These are phyloP conservation scores for Drosophila oshimai DNA, from an alignment of 1,140 invertebrate genomes.

Conservation along the genomic window DNA sequence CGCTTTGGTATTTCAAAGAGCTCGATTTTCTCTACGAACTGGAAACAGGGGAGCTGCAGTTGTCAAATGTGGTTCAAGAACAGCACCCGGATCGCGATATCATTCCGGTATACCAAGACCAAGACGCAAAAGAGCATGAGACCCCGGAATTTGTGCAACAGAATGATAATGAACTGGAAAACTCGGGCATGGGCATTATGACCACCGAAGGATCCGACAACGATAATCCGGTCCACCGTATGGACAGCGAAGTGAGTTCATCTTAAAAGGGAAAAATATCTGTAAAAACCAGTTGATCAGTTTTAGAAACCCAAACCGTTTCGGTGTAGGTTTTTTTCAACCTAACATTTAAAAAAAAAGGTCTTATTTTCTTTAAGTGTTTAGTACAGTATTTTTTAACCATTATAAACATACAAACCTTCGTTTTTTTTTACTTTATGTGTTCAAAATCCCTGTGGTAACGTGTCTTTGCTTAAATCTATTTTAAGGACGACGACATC, in stretches of 20 bases:
- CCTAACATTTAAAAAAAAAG: no score
- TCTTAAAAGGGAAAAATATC: no score
- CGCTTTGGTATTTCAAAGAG: slow-evolving; percentile 60
- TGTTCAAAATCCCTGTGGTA: neutral
- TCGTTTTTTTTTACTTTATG: no score
- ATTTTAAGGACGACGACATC: slow-evolving; percentile 51
- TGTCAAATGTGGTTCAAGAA: neutral
- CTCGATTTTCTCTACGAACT: slow-evolving; percentile 53
- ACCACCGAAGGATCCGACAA: neutral
- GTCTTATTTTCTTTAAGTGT: no score
- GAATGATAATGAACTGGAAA: neutral
- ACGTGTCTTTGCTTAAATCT: neutral
- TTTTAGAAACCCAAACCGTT: no score
- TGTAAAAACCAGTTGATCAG: no score
- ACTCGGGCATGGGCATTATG: no score
- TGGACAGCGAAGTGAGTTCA: neutral
- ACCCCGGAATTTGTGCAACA: neutral
- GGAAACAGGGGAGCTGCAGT: slow-evolving; percentile 38
- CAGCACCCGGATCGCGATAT: neutral
- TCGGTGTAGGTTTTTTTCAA: no score
- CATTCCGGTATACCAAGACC: neutral
- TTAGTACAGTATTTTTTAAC: no score
- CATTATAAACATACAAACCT: no score
- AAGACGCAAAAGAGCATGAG: neutral
- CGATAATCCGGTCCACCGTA: neutral